Evolutionary conservation across 1,140 invertebrate genomes (phyloP), one percentile per base, ranked within the genome.

Genomic region (Mercenaria mercenaria): DNA sequence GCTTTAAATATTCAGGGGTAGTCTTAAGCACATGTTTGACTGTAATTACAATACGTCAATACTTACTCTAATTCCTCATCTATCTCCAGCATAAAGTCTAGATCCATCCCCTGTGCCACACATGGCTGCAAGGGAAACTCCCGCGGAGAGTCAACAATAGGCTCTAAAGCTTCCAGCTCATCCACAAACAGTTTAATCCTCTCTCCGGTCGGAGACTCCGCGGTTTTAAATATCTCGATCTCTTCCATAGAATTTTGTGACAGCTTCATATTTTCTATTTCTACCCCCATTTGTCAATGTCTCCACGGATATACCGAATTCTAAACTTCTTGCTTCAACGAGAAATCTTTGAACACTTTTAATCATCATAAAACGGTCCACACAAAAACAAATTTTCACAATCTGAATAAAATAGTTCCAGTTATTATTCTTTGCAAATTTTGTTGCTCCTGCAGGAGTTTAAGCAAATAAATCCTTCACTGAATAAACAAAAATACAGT

Each of bases 181-280:
- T 89, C 88, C n/a, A 83, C 80, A 82, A 89, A 89, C 26, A 89
- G 47, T 74, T 89, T 89, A 76, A 89, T 89, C 52, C 88, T 72
- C 52, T 89, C 88, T 61, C 88, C 88, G 13, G 88, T 89, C 1
- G 88, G 80, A 47, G 88, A 89, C 37, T 89, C 88, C 11, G 86
- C 86, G 10, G 64, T 84, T 50, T 83, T 77, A 39, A 89, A 89
- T 43, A 89, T 50, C 26, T 89, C 88, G 29, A 89, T 89, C 67
- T 89, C 88, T 74, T 83, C 88, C 88, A 89, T 89, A 50, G 67
- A 83, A 76, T 47, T 64, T 50, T 83, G 47, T 34, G 61, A 52
- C 32, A 88, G 29, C 59, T 79, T 80, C 76, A 67, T 79, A 52
- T 39, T 80, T 50, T 67, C 18, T 39, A 34, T 81, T 72, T 88